Base-by-base conservation (phyloP, 2,888 invertebrate genomes). In the Peribatodes rhomboidaria region DNA sequence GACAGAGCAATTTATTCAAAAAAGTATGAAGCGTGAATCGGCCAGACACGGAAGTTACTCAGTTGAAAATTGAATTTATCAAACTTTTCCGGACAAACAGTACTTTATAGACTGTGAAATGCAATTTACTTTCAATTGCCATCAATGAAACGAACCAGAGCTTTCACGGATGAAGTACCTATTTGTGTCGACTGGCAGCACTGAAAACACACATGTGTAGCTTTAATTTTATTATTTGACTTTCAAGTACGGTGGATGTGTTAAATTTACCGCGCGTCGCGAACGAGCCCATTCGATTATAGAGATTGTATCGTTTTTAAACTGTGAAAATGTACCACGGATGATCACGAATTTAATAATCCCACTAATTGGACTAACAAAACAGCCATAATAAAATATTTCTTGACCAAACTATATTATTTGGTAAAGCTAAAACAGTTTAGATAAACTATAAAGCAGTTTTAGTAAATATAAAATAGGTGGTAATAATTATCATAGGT, bases 61-160 rank as follows among this genome's bases (percentile, higher is more conserved):
- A 82, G 80, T 86, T 85, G 86, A 89, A 90, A 91, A 91, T 90
- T 91, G 87, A 90, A 91, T 91, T 91, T 89, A 89, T 90, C 85
- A 90, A 90, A 91, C 84, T 90, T 91, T 88, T 84, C 84, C 83
- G 86, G 84, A 90, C 89, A 90, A 89, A 91, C 86, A 90, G 88
- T 87, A 87, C 86, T 89, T 90, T 86, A 89, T 88, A 87, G 89
- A 86, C 87, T 89, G 90, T 89, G 88, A 89, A 90, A 90, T 89
- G 85, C 87, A 88, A 89, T 89, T 88, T 89, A 83, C 83, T 85
- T 86, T 86, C 88, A 85, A 88, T 90, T 84, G 86, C 81, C 83
- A 87, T 84, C 84, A 86, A 87, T 88, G 80, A 77, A 73, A 67
- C 68, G 68, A 65, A 67, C 63, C 62, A 63, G 62, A 69, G 63